A percentile compares a stretch with the other conserved stretches of the same genome.
phyloP scores from a whole-genome alignment of 2,113 vertebrate genomes.

The Aptenodytes patagonicus region DNA sequence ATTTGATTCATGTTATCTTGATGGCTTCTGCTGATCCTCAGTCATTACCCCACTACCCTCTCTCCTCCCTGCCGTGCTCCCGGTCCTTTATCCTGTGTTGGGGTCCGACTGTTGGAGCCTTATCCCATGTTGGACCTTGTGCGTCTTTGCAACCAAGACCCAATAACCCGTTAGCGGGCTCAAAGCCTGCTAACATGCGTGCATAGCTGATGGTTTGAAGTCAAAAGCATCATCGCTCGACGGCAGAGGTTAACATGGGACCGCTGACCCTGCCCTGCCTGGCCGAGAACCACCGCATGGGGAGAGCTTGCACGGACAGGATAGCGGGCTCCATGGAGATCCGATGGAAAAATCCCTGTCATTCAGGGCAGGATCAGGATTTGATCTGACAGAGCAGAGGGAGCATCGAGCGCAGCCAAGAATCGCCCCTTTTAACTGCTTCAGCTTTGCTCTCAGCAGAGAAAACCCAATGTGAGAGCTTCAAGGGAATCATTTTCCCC shows the following conservation, averaged over 20 bases:
- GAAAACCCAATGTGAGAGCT: neutral
- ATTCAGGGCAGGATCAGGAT: neutral
- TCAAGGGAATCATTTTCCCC: neutral
- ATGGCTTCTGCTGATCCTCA: neutral
- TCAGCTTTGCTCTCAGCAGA: neutral
- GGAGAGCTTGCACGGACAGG: fast-evolving
- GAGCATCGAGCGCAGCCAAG: neutral
- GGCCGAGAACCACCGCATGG: neutral
- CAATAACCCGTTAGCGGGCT: neutral
- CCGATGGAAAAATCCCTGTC: fast-evolving
- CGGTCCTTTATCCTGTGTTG: fast-evolving
- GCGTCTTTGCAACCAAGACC: neutral
- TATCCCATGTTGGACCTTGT: neutral
- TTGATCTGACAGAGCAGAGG: neutral
- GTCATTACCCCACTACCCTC: neutral
- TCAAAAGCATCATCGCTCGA: neutral
- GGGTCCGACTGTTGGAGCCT: neutral
- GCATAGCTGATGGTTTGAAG: neutral
- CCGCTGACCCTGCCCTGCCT: neutral
- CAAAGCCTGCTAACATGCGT: fast-evolving
- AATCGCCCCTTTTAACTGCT: neutral
- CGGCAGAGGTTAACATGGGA: neutral
- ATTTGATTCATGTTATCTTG: neutral
- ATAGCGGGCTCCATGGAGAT: neutral
- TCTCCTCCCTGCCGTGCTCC: neutral